Conservation (phyloP, 2,888 invertebrate species). For the Tiliacea citrago region DNA sequence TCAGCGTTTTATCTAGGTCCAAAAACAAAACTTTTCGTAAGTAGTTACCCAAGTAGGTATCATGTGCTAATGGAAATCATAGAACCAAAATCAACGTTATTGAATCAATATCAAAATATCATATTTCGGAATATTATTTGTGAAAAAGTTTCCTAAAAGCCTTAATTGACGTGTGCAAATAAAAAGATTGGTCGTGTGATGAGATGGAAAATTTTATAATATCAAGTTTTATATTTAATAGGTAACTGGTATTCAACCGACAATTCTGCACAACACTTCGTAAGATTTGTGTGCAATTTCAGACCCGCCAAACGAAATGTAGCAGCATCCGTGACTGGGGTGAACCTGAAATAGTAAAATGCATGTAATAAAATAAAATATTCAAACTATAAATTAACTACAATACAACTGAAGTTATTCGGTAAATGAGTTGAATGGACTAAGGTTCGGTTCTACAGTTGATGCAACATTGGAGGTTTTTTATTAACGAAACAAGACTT, state of each 20-base stretch:
- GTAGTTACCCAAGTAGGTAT: too few relatives aligned
- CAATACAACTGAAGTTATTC: not conserved
- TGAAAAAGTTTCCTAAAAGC: not conserved
- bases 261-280: slow-evolving; percentile 82
- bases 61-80: not conserved
- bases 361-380: not conserved
- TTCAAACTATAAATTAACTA: not conserved
- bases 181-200: not conserved
- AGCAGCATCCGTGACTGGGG: slow-evolving; percentile 83
- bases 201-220: not conserved
- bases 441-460: not conserved
- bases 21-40: not conserved
- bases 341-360: slow-evolving; percentile 78
- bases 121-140: not conserved
- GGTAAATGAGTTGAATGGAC: not conserved
- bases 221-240: not conserved
- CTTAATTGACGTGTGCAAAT: not conserved
- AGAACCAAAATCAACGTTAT: not conserved
- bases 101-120: slow-evolving; percentile 7
- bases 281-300: slow-evolving; percentile 81
- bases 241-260: slow-evolving; percentile 47
- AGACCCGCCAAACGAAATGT: slow-evolving; percentile 83
- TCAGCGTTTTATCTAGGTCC: not conserved
- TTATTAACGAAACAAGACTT: not conserved
- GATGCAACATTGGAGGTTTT: not conserved